Evolutionary conservation across 2,888 invertebrate species (phyloP).

Genomic region (Drosophila gaucha): DNA sequence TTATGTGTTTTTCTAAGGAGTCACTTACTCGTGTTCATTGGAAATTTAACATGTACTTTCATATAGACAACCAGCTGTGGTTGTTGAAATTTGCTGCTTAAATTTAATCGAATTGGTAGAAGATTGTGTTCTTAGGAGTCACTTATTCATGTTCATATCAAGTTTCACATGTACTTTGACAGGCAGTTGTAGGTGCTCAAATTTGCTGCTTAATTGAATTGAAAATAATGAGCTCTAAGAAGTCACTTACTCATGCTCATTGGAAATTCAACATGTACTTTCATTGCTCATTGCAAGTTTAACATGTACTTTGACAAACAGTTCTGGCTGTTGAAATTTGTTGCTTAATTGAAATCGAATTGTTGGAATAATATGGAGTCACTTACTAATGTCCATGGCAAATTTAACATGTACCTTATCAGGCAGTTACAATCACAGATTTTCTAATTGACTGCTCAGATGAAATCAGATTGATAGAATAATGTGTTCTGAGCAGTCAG

Average conservation of each 20-base stretch:
- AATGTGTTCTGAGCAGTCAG: background rate
- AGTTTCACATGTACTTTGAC: background rate
- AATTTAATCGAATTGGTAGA: too few relatives aligned
- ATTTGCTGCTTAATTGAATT: too few relatives aligned
- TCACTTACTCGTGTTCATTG: conserved; percentile 27
- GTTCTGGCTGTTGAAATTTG: background rate
- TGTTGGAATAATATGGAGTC: background rate
- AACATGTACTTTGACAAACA: background rate
- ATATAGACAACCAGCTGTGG: background rate
- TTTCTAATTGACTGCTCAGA: background rate
- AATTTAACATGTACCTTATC: background rate
- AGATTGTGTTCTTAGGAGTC: too few relatives aligned
- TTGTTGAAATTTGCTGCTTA: too few relatives aligned
- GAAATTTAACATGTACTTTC: background rate
- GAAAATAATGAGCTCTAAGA: too few relatives aligned
- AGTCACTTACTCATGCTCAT: too few relatives aligned
- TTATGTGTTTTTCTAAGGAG: too few relatives aligned
- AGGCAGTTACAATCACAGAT: too few relatives aligned
- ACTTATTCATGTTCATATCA: too few relatives aligned
- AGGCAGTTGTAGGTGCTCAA: background rate
- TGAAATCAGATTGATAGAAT: background rate
- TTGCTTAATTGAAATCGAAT: background rate
- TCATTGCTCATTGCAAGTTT: background rate
- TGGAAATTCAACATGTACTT: background rate
- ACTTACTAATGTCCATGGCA: conserved; percentile 24